phyloP scores from a whole-genome alignment of 1,140 invertebrate species.

The Plutomurus gul region DNA sequence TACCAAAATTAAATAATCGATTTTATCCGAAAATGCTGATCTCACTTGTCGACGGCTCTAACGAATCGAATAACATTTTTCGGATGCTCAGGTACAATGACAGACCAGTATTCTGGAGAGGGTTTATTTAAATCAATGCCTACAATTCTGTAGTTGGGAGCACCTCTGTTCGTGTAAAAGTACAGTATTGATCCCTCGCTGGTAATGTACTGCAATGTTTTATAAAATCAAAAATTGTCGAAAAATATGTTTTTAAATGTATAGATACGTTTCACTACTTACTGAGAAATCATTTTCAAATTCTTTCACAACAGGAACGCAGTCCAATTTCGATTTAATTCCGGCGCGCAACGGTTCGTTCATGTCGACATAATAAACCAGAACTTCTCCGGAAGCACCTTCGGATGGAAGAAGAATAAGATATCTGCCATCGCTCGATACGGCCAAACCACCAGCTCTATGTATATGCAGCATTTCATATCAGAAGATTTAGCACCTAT shows the following conservation, averaged over 20 bases:
- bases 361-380: conserved; percentile 80
- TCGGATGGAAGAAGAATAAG: conserved; percentile 78
- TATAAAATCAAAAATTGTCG: background rate
- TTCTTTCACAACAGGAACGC: conserved; percentile 77
- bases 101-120: conserved; percentile 77
- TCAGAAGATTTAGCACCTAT: background rate
- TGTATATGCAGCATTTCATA: too few species aligned
- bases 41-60: conserved; percentile 77
- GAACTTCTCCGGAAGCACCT: conserved; percentile 84
- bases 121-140: conserved; percentile 83
- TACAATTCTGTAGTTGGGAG: conserved; percentile 87
- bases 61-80: conserved; percentile 89
- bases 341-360: conserved; percentile 60
- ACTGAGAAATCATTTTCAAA: conserved; percentile 94
- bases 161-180: conserved; percentile 91
- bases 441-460: conserved; percentile 60
- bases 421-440: conserved; percentile 83
- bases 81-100: conserved; percentile 81
- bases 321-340: conserved; percentile 67
- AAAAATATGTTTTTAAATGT: too few species aligned
- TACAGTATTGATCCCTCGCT: conserved; percentile 81
- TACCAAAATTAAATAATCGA: background rate
- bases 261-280: too few species aligned
- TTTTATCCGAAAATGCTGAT: background rate
- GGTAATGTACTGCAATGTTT: conserved; percentile 78